phyloP scores from a whole-genome alignment of 2,888 invertebrate species.

The Neoaliturus tenellus region DNA sequence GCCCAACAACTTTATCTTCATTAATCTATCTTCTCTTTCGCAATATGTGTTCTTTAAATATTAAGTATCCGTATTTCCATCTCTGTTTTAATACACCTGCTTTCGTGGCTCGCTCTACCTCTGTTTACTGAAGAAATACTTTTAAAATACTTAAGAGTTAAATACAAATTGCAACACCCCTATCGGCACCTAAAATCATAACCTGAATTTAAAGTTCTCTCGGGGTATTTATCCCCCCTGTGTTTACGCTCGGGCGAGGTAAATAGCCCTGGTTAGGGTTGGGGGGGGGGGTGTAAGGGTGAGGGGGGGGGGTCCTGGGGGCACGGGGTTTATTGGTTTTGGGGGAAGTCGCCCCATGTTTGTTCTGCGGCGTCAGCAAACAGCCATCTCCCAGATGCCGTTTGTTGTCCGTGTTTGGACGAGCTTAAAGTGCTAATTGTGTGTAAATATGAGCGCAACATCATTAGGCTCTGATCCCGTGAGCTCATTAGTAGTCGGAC shows the following conservation, averaged over 20 bases:
- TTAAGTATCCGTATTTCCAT: too few relatives aligned
- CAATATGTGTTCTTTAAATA: too few relatives aligned
- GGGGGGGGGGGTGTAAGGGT: background rate
- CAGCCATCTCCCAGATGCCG: constrained; percentile 53
- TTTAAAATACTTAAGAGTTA: too few relatives aligned
- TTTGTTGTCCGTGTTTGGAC: constrained; percentile 51
- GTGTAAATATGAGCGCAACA: constrained; percentile 40
- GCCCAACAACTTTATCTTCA: too few relatives aligned
- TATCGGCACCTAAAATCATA: too few relatives aligned
- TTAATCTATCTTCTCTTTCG: too few relatives aligned
- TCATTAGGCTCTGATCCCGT: constrained; percentile 22
- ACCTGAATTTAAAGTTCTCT: background rate
- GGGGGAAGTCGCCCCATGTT: constrained; percentile 54
- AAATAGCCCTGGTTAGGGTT: background rate
- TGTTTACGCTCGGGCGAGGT: constrained; percentile 11
- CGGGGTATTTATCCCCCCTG: background rate
- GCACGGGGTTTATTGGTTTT: constrained; percentile 45
- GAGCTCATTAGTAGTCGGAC: background rate
- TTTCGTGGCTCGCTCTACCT: too few relatives aligned
- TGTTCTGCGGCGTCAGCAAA: constrained; percentile 54
- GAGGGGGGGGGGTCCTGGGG: background rate
- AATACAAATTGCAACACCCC: too few relatives aligned
- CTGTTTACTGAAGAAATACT: too few relatives aligned
- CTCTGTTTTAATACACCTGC: too few relatives aligned
- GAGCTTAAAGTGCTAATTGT: constrained; percentile 55